Percentiles rank a stretch among this genome's conserved stretches.
phyloP scores from a whole-genome alignment of 2,113 vertebrate genomes.

The Erythrolamprus reginae region DNA sequence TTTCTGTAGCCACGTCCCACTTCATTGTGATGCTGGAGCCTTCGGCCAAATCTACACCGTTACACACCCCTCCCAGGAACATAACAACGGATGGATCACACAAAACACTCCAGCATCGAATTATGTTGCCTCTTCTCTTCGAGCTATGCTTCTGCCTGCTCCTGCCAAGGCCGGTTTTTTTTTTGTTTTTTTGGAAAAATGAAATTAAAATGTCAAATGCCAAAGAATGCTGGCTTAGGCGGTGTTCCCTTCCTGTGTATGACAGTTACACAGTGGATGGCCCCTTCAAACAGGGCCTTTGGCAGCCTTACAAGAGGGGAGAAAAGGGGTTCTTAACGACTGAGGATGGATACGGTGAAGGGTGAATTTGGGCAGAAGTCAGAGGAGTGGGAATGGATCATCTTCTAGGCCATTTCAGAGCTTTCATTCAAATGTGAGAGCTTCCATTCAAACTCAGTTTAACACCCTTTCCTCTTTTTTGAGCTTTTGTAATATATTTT shows the following conservation, averaged over 20 bases:
- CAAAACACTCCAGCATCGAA: background rate
- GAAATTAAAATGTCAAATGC: constrained; percentile 36
- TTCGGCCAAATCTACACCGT: background rate
- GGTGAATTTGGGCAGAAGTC: background rate
- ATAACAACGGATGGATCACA: too few relatives aligned
- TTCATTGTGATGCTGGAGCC: background rate
- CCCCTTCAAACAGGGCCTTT: constrained; percentile 14
- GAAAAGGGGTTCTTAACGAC: constrained; percentile 20
- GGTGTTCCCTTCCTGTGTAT: constrained; percentile 17
- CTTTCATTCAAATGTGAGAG: too few relatives aligned
- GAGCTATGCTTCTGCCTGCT: constrained; percentile 1
- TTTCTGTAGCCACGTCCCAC: background rate
- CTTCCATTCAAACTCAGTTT: too few relatives aligned
- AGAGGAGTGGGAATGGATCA: background rate
- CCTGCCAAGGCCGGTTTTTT: background rate
- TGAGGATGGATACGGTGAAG: background rate
- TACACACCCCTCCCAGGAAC: background rate
- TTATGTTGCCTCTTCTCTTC: background rate
- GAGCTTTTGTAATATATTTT: too few relatives aligned
- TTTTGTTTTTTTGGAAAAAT: background rate
- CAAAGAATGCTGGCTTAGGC: constrained; percentile 29
- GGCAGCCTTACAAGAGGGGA: constrained; percentile 4
- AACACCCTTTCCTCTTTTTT: too few relatives aligned
- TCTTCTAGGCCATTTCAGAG: too few relatives aligned
- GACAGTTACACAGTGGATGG: constrained; percentile 16